phyloP scores from a whole-genome alignment of 2,113 vertebrate genomes.

The Muntiacus muntjak region DNA sequence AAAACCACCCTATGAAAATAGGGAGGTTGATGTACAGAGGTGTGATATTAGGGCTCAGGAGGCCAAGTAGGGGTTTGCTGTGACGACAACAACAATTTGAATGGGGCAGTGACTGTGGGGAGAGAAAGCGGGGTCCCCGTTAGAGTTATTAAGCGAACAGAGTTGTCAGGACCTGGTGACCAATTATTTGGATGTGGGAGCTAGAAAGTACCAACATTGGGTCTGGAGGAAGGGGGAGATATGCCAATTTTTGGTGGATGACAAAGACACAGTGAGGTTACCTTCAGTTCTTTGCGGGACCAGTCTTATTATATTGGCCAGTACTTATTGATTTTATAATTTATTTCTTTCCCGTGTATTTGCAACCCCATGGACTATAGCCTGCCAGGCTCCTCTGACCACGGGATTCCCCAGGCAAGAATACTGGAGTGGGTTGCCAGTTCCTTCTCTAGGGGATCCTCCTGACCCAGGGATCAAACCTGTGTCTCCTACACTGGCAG shows the following conservation, averaged over 20 bases:
- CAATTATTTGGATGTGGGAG: background rate
- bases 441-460: background rate
- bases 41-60: background rate
- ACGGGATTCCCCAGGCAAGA: background rate
- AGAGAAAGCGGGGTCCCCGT: background rate
- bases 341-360: background rate
- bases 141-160: background rate
- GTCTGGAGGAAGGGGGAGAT: background rate
- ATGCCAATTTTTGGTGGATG: background rate
- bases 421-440: background rate
- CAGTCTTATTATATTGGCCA: background rate
- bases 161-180: background rate
- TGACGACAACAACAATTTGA: background rate
- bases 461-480: background rate
- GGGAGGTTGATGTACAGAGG: background rate
- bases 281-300: background rate
- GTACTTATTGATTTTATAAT: background rate
- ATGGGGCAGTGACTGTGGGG: background rate
- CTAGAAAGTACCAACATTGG: accelerated
- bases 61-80: background rate
- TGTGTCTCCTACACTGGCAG: background rate
- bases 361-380: background rate
- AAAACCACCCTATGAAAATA: background rate
- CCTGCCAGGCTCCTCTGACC: background rate
- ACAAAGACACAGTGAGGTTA: background rate